These are phyloP conservation scores for Chrysolophus pictus DNA, from an alignment of 2,797 vertebrate genomes.

Conservation along the genomic window DNA sequence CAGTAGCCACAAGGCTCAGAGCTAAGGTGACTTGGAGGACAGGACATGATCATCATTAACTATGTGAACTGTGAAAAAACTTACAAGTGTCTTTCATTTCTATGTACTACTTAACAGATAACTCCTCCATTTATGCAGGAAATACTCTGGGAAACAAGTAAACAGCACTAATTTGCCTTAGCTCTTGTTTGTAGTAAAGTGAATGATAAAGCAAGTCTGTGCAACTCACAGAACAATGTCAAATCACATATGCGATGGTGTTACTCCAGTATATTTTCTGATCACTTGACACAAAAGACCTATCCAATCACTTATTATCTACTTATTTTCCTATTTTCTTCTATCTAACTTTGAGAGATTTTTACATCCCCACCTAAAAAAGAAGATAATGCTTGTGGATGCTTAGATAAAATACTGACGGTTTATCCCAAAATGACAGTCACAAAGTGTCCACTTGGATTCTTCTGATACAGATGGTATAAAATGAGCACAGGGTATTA, in stretches of 20 bases:
- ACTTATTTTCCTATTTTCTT: not conserved
- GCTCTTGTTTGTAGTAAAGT: not conserved
- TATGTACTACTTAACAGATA: not conserved
- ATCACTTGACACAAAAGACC: not conserved
- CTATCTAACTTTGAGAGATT: not conserved
- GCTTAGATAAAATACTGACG: not conserved
- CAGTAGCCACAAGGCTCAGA: too few relatives aligned
- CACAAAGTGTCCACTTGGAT: fast-evolving
- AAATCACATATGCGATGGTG: not conserved
- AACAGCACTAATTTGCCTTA: not conserved
- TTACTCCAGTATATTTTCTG: not conserved
- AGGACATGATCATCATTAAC: too few relatives aligned
- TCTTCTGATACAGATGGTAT: not conserved
- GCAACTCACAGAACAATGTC: not conserved
- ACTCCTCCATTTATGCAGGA: not conserved
- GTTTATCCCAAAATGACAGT: not conserved
- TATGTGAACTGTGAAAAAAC: too few relatives aligned
- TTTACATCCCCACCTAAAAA: not conserved
- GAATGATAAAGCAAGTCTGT: not conserved
- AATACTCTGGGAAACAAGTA: not conserved
- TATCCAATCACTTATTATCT: not conserved
- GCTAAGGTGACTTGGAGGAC: too few relatives aligned
- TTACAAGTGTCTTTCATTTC: too few relatives aligned
- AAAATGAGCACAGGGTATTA: not conserved
- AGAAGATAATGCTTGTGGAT: not conserved